Evolutionary conservation across 1,140 invertebrate species (phyloP).

Genomic region (Vanessa tameamea): DNA sequence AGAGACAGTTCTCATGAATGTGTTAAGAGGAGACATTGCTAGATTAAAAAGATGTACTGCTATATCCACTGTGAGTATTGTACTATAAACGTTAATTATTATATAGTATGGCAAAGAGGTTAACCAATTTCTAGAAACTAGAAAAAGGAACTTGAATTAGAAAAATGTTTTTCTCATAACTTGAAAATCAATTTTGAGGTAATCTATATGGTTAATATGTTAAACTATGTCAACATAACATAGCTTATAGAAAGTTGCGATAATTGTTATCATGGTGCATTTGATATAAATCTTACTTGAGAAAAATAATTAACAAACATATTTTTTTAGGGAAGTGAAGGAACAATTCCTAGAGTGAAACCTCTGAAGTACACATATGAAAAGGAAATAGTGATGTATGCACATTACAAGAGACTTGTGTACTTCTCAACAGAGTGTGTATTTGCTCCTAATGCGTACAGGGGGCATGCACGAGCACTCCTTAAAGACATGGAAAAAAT

Average conservation of each 20-base stretch:
- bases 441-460: conserved; percentile 98
- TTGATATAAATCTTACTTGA: too few relatives aligned
- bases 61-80: conserved; percentile 88
- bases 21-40: conserved; percentile 97
- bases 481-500: conserved; percentile 98
- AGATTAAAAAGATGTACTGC: conserved; percentile 94
- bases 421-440: conserved; percentile 99
- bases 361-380: conserved; percentile 99
- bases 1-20: conserved; percentile 99
- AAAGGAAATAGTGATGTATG: conserved; percentile 99
- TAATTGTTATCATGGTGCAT: too few relatives aligned
- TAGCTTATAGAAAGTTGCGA: too few relatives aligned
- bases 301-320: background rate
- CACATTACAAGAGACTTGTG: conserved; percentile 97
- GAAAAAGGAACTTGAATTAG: too few relatives aligned
- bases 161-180: too few relatives aligned
- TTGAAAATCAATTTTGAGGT: too few relatives aligned
- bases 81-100: too few relatives aligned
- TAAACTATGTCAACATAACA: too few relatives aligned
- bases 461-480: conserved; percentile 94
- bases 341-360: conserved; percentile 95
- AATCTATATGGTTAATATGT: too few relatives aligned
- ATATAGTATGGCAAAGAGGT: too few relatives aligned
- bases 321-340: conserved; percentile 87
- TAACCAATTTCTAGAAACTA: too few relatives aligned